Percentiles rank a stretch among this genome's conserved stretches.
phyloP scores from a whole-genome alignment of 2,797 vertebrate species.

The Myotis vivesi region DNA sequence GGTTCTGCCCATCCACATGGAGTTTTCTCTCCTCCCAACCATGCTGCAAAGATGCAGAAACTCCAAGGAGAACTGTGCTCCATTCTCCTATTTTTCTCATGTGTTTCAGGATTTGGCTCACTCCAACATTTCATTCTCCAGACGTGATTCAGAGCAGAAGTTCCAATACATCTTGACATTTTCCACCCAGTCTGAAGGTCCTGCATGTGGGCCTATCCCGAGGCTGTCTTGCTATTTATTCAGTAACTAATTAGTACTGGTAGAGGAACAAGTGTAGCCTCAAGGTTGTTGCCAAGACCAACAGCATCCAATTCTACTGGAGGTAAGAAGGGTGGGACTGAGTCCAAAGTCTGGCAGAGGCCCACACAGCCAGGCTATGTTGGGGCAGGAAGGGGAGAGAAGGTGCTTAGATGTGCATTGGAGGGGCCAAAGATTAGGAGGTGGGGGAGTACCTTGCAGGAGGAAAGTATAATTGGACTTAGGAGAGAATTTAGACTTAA shows the following conservation, averaged over 20 bases:
- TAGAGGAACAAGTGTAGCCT: slow-evolving; percentile 57
- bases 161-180: slow-evolving; percentile 69
- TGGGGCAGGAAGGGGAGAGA: not conserved
- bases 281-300: slow-evolving; percentile 58
- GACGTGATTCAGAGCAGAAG: slow-evolving; percentile 68
- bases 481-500: not conserved
- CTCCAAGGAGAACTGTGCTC: slow-evolving; percentile 41
- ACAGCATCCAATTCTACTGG: slow-evolving; percentile 32
- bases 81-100: slow-evolving; percentile 66
- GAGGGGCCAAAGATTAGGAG: accelerated
- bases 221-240: slow-evolving; percentile 60
- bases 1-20: not conserved
- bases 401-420: not conserved
- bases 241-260: slow-evolving; percentile 63
- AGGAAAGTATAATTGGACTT: not conserved
- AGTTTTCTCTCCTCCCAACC: not conserved
- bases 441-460: not conserved
- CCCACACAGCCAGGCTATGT: not conserved
- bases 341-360: slow-evolving; percentile 24
- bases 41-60: not conserved
- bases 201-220: slow-evolving; percentile 37
- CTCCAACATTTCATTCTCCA: slow-evolving; percentile 58
- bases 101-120: slow-evolving; percentile 69
- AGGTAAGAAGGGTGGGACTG: not conserved
- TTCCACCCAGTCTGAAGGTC: slow-evolving; percentile 69